Evolutionary conservation across 2,888 invertebrate species (phyloP).

Genomic region (Hermaeophaga mercurialis): DNA sequence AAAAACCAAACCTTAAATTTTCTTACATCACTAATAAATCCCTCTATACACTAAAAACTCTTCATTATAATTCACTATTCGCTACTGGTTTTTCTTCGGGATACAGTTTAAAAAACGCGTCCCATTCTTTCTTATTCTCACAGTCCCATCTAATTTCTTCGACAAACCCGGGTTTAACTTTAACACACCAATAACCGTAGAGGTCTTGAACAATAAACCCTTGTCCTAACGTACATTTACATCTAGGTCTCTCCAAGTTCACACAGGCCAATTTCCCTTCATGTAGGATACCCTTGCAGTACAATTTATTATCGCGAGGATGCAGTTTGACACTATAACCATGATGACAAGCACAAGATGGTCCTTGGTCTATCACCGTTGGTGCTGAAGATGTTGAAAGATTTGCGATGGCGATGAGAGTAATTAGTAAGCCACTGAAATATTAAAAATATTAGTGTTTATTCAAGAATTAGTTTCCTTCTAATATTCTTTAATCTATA

Average conservation of each 20-base stretch:
- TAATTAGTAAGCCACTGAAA: neutral
- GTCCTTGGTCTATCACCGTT: conserved; percentile 3
- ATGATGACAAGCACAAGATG: conserved; percentile 10
- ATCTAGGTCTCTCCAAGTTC: conserved; percentile 14
- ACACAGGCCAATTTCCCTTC: conserved; percentile 16
- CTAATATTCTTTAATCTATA: no score
- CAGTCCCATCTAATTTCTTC: conserved; percentile 38
- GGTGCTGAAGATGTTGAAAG: neutral
- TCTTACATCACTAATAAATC: no score
- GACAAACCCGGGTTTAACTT: conserved; percentile 27
- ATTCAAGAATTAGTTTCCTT: no score
- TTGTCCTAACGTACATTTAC: conserved; percentile 15
- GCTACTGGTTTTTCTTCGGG: conserved; percentile 30
- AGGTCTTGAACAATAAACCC: conserved; percentile 19
- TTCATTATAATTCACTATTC: conserved; percentile 16
- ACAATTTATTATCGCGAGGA: conserved; percentile 5
- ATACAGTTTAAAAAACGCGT: conserved; percentile 32
- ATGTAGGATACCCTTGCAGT: conserved; percentile 17
- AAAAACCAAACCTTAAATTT: no score
- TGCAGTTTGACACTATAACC: conserved; percentile 3
- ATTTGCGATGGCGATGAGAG: neutral
- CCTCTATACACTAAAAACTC: no score
- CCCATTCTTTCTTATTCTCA: conserved; percentile 41
- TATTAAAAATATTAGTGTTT: no score
- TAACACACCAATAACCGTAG: conserved; percentile 34